These are phyloP conservation scores for Micromesistius poutassou DNA, from an alignment of 2,797 vertebrate genomes.

Conservation along the genomic window DNA sequence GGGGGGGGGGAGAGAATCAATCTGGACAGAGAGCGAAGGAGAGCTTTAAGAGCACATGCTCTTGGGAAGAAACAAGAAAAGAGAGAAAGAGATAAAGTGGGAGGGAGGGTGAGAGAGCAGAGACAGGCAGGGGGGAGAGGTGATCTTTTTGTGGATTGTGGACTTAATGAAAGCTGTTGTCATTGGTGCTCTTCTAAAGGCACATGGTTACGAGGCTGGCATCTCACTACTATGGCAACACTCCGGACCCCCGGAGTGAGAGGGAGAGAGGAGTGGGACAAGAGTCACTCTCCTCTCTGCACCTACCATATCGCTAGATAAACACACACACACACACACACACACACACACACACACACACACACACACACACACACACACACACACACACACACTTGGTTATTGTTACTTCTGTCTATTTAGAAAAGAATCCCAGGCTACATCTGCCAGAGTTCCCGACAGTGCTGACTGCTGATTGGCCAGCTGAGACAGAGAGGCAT, in stretches of 20 bases:
- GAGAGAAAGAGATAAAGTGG: not conserved
- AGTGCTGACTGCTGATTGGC: not conserved
- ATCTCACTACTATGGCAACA: constrained; percentile 51
- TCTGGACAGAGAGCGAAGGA: not conserved
- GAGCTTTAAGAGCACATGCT: not conserved
- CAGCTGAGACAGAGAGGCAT: not conserved
- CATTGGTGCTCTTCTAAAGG: constrained; percentile 1
- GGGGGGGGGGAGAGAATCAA: not conserved
- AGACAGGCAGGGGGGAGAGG: not conserved
- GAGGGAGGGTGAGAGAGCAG: not conserved
- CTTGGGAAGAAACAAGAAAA: not conserved
- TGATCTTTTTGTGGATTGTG: constrained; percentile 4
- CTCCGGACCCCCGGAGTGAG: constrained; percentile 29
- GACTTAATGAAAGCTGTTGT: constrained; percentile 3
- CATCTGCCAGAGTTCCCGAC: not conserved
- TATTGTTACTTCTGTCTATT: not conserved
- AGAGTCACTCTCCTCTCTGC: constrained; percentile 23
- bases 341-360: not conserved
- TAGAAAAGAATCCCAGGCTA: not conserved
- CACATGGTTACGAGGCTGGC: constrained; percentile 53
- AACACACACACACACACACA: constrained; percentile 17
- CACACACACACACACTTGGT: not conserved
- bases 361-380: constrained; percentile 36
- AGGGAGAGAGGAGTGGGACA: constrained; percentile 16
- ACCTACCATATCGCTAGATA: constrained; percentile 10